Conservation (phyloP, 2,888 invertebrate genomes). For the Blastobasis lacticolella region DNA sequence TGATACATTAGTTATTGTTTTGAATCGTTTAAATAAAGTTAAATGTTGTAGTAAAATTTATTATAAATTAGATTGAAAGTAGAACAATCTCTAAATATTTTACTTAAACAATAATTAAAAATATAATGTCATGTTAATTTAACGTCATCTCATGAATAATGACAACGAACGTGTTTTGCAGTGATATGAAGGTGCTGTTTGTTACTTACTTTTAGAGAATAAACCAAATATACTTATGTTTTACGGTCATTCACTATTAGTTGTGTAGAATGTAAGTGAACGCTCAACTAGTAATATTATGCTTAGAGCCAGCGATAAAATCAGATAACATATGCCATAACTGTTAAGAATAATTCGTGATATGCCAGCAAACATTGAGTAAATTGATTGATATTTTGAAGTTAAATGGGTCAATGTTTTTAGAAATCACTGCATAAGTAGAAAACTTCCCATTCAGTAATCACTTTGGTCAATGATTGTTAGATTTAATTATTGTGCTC, state of each 20-base stretch:
- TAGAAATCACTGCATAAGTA: too few species aligned
- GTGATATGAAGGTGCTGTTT: constrained; percentile 61
- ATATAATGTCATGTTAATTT: constrained; percentile 1
- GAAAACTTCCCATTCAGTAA: too few species aligned
- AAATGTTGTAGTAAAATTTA: not conserved
- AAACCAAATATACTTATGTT: constrained; percentile 55
- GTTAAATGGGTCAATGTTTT: too few species aligned
- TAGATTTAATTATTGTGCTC: constrained; percentile 9
- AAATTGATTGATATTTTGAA: not conserved
- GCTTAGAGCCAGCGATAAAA: constrained; percentile 21
- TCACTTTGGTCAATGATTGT: too few species aligned
- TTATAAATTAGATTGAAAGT: not conserved
- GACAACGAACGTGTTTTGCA: constrained; percentile 44
- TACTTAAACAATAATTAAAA: not conserved
- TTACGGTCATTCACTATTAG: constrained; percentile 35
- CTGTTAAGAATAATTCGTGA: constrained; percentile 24
- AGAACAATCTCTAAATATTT: not conserved
- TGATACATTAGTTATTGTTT: not conserved
- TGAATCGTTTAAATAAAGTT: not conserved
- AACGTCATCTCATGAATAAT: constrained; percentile 9
- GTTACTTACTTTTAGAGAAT: constrained; percentile 50
- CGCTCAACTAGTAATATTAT: constrained; percentile 40
- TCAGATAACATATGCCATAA: constrained; percentile 36
- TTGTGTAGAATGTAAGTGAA: constrained; percentile 32
- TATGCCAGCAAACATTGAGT: not conserved